phyloP scores from a whole-genome alignment of 2,888 invertebrate genomes.

The Caenorhabditis zanzibari region DNA sequence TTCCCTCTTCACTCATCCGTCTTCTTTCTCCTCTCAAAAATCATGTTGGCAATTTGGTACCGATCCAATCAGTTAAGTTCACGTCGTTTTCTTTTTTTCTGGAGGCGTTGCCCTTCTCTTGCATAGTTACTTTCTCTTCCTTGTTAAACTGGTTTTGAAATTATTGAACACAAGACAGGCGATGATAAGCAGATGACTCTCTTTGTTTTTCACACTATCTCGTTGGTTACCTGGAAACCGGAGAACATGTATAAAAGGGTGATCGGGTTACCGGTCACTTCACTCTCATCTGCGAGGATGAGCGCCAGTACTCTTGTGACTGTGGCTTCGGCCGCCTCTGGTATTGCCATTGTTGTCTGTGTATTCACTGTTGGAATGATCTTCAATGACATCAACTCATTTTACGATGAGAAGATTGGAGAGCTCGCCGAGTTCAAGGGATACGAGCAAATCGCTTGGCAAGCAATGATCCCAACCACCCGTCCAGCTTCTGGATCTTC shows the following conservation, averaged over 20 bases:
- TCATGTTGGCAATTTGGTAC: slow-evolving; percentile 6
- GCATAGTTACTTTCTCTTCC: slow-evolving; percentile 37
- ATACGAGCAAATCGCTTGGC: slow-evolving; percentile 64
- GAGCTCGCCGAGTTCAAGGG: slow-evolving; percentile 73
- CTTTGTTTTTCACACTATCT: slow-evolving; percentile 24
- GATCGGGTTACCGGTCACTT: neutral
- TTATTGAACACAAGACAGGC: slow-evolving; percentile 54
- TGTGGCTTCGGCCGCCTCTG: slow-evolving; percentile 67
- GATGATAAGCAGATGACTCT: slow-evolving; percentile 39
- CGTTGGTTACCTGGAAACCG: slow-evolving; percentile 48
- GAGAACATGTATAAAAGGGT: slow-evolving; percentile 35
- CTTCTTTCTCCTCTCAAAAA: slow-evolving; percentile 1
- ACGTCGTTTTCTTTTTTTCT: slow-evolving; percentile 50
- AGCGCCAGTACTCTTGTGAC: slow-evolving; percentile 61
- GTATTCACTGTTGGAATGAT: slow-evolving; percentile 67
- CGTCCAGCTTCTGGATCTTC: slow-evolving; percentile 49
- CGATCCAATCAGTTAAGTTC: slow-evolving; percentile 26
- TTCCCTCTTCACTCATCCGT: neutral
- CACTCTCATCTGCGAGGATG: slow-evolving; percentile 60
- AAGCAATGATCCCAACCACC: slow-evolving; percentile 58
- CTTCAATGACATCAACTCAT: slow-evolving; percentile 71
- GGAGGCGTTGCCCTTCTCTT: slow-evolving; percentile 53
- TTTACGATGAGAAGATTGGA: slow-evolving; percentile 69
- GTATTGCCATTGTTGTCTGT: slow-evolving; percentile 64
- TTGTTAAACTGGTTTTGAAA: slow-evolving; percentile 58